Percentiles rank a stretch among this genome's conserved stretches.
Conservation (phyloP, 2,797 vertebrate genomes). For the Menidia menidia region DNA sequence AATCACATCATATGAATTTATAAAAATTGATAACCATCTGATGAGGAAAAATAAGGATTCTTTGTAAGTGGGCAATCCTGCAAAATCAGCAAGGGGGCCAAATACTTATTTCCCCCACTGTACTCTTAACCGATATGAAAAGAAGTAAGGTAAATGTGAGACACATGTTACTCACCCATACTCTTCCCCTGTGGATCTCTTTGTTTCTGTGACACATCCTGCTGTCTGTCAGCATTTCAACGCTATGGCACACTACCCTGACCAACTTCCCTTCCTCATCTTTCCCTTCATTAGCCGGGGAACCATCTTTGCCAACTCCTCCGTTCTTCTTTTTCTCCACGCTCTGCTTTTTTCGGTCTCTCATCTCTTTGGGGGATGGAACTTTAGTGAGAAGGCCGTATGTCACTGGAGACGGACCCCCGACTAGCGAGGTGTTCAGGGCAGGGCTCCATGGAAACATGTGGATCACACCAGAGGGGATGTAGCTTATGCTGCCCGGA, state of each 20-base stretch:
- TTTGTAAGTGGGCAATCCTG: too few species aligned
- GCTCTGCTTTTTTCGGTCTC: constrained; percentile 81
- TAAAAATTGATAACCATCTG: too few species aligned
- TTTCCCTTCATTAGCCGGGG: constrained; percentile 25
- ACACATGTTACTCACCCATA: constrained; percentile 89
- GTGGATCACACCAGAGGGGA: constrained; percentile 79
- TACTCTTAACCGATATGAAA: not conserved
- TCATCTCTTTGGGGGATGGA: constrained; percentile 86
- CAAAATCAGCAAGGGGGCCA: too few species aligned
- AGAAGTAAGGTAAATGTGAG: not conserved
- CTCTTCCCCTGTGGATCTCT: constrained; percentile 87
- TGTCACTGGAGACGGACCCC: constrained; percentile 80
- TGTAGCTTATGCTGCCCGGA: constrained; percentile 62
- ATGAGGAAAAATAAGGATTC: too few species aligned
- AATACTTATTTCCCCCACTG: too few species aligned
- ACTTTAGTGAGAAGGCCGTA: constrained; percentile 89
- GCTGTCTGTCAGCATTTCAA: constrained; percentile 80
- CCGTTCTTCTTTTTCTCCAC: constrained; percentile 68
- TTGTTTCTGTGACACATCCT: constrained; percentile 68
- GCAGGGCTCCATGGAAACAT: constrained; percentile 86
- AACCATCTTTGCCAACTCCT: constrained; percentile 23
- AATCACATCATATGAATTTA: too few species aligned
- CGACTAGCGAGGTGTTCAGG: constrained; percentile 63
- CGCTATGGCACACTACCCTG: constrained; percentile 88
- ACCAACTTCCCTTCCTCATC: constrained; percentile 79